Evolutionary conservation across 2,113 vertebrate genomes (phyloP).

Genomic region (Girardinichthys multiradiatus): DNA sequence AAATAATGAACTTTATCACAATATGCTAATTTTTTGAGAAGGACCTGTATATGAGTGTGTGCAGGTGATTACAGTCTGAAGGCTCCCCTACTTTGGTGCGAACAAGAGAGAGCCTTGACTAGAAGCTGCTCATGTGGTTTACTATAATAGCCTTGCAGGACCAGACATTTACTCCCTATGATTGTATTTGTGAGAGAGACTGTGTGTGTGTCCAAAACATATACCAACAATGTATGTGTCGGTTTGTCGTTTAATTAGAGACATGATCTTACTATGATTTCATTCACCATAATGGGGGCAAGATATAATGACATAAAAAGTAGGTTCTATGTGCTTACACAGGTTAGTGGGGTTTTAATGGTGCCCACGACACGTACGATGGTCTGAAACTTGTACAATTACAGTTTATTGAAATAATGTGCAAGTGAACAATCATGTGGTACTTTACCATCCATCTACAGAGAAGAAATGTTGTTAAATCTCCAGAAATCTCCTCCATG

Average conservation of each 20-base stretch:
- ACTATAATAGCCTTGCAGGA: conserved; percentile 81
- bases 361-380: conserved; percentile 29
- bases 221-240: conserved; percentile 75
- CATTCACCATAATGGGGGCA: conserved; percentile 62
- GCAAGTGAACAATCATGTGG: conserved; percentile 42
- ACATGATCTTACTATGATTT: conserved; percentile 76
- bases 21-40: no score
- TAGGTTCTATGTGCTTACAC: conserved; percentile 67
- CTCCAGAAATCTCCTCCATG: not conserved
- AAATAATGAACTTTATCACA: no score
- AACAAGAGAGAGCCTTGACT: conserved; percentile 82
- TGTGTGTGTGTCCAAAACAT: conserved; percentile 45
- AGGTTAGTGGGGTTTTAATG: conserved; percentile 32
- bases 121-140: conserved; percentile 78
- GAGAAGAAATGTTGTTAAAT: conserved; percentile 10
- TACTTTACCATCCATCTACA: not conserved
- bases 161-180: conserved; percentile 51
- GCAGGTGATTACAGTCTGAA: conserved; percentile 82
- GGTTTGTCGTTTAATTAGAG: conserved; percentile 76
- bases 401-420: conserved; percentile 41
- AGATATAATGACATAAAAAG: conserved; percentile 66
- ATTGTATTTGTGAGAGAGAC: conserved; percentile 15
- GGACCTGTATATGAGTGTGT: conserved; percentile 31
- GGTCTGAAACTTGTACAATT: conserved; percentile 54
- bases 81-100: conserved; percentile 78